phyloP scores from a whole-genome alignment of 2,113 vertebrate species.

The Nesogale talazaci region DNA sequence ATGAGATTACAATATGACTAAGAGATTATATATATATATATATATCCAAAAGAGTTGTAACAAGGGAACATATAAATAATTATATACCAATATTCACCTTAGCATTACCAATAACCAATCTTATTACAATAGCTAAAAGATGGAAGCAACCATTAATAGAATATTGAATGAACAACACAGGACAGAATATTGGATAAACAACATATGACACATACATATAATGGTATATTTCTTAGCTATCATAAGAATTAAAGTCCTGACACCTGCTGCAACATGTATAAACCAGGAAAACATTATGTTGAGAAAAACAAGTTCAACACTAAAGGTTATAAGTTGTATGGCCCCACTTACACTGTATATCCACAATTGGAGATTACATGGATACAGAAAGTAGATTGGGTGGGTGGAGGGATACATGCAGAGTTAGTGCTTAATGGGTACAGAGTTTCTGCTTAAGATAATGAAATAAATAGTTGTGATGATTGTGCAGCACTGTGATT shows the following conservation, averaged over 20 bases:
- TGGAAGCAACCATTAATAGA: too few species aligned
- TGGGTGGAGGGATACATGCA: background rate
- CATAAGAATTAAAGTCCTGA: background rate
- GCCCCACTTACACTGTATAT: background rate
- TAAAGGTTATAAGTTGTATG: background rate
- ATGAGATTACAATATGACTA: background rate
- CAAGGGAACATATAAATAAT: background rate
- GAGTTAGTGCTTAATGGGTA: background rate
- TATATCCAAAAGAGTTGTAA: background rate
- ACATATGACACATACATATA: background rate
- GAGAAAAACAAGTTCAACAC: background rate
- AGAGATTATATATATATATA: background rate
- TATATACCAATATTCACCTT: too few species aligned
- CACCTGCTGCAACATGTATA: background rate
- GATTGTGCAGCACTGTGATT: background rate
- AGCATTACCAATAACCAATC: too few species aligned
- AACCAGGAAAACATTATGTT: background rate
- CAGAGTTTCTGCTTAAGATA: background rate
- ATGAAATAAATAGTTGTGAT: background rate
- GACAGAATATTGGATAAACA: background rate
- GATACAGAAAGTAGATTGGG: background rate
- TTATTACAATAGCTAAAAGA: too few species aligned
- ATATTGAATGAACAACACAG: too few species aligned
- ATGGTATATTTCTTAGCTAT: background rate
- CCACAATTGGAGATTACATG: background rate